phyloP scores from a whole-genome alignment of 2,113 vertebrate species.

The Cacatua alba region DNA sequence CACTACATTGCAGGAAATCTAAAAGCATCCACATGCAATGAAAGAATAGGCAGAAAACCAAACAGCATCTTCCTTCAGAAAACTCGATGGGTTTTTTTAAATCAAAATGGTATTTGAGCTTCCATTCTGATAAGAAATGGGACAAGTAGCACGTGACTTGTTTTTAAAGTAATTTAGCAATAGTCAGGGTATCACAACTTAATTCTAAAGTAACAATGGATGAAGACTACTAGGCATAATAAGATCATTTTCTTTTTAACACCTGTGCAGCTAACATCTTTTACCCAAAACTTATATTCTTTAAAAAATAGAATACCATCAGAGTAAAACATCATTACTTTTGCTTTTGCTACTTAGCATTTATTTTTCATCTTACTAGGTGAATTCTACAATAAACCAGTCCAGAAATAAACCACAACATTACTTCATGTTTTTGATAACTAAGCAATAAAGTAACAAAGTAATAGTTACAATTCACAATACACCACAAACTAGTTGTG shows the following conservation, averaged over 20 bases:
- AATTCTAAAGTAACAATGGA: not conserved
- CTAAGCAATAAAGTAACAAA: not conserved
- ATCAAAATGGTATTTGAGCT: not conserved
- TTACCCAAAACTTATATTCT: not conserved
- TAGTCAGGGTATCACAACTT: not conserved
- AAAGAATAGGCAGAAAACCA: not conserved
- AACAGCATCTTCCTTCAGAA: not conserved
- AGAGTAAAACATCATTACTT: not conserved
- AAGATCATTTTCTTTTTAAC: not conserved
- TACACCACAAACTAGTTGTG: not conserved
- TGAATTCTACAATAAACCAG: not conserved
- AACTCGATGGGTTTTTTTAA: fast-evolving
- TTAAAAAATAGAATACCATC: not conserved
- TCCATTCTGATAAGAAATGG: not conserved
- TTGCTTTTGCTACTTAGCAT: not conserved
- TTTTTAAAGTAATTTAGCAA: not conserved
- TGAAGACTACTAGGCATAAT: not conserved
- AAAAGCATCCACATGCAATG: not conserved
- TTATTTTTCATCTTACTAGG: not conserved
- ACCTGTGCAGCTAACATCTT: not conserved
- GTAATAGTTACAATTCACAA: not conserved
- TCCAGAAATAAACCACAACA: not conserved
- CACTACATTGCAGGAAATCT: not conserved
- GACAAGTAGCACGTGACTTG: fast-evolving
- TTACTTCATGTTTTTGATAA: not conserved